Evolutionary conservation across 2,113 vertebrate genomes (phyloP).

Genomic region (Onychostoma macrolepis): DNA sequence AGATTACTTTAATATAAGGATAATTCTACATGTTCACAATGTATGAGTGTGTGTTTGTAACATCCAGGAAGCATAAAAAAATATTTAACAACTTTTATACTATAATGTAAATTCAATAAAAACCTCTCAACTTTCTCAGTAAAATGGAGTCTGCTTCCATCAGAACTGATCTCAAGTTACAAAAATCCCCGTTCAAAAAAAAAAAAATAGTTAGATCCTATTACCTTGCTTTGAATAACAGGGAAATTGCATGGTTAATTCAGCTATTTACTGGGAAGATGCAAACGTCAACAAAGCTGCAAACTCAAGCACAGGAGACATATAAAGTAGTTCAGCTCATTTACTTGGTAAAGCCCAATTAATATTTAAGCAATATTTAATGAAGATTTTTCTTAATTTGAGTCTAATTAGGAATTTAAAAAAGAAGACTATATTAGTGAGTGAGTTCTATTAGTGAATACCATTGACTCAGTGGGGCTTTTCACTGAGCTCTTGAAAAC

Average conservation of each 20-base stretch:
- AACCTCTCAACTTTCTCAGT: not conserved
- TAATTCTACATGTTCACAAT: not conserved
- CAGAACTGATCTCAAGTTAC: conserved; percentile 9
- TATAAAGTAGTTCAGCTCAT: not conserved
- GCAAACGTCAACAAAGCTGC: not conserved
- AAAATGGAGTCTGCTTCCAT: not conserved
- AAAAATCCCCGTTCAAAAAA: not conserved
- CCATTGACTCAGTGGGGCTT: not conserved
- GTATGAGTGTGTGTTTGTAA: not conserved
- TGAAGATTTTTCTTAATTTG: not conserved
- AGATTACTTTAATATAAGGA: not conserved
- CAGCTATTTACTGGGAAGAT: not conserved
- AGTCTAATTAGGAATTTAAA: not conserved
- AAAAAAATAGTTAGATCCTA: not conserved
- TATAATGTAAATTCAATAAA: not conserved
- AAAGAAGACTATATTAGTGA: too few species aligned
- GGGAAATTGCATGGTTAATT: not conserved
- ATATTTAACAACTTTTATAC: not conserved
- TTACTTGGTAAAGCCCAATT: not conserved
- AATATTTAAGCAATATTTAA: not conserved
- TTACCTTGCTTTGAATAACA: conserved; percentile 17
- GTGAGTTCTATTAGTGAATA: too few species aligned
- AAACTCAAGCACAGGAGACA: not conserved
- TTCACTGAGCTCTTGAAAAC: not conserved
- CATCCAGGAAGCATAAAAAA: not conserved